phyloP scores from a whole-genome alignment of 2,113 vertebrate species.

The Brienomyrus longianalis region DNA sequence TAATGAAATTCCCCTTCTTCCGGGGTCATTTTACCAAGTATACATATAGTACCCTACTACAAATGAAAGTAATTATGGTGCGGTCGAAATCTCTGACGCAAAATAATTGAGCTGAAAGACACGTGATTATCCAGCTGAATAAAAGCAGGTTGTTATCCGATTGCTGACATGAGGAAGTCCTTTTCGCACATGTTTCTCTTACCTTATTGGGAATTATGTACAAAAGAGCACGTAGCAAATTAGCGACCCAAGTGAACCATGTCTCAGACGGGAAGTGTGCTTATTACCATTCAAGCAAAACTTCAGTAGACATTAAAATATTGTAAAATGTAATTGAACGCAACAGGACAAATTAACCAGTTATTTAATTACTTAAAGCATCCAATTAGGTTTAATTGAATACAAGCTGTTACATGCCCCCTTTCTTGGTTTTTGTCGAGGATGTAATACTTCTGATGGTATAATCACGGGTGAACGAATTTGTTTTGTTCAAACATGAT shows the following conservation, averaged over 20 bases:
- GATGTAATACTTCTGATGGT: background rate
- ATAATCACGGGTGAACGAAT: background rate
- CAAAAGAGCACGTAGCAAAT: conserved; percentile 1
- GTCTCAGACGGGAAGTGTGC: background rate
- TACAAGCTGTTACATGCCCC: conserved; percentile 11
- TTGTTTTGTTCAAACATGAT: background rate
- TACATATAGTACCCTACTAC: background rate
- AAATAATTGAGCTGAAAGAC: conserved; percentile 5
- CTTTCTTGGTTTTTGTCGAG: background rate
- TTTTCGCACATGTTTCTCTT: background rate
- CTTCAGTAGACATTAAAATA: conserved; percentile 12
- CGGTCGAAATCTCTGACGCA: background rate
- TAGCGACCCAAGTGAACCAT: background rate
- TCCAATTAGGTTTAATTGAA: conserved; percentile 30
- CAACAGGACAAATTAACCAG: conserved; percentile 16
- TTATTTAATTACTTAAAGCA: conserved; percentile 29
- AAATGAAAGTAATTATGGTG: background rate
- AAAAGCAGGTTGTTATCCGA: background rate
- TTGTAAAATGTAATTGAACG: conserved; percentile 19
- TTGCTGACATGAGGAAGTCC: background rate
- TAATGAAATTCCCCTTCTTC: background rate
- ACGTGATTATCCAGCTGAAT: background rate
- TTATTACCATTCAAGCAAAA: conserved; percentile 15
- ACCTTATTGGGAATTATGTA: background rate
- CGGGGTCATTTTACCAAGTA: background rate